A percentile compares a stretch with the other conserved stretches of the same genome.
These are phyloP conservation scores for Euura lappo DNA, from an alignment of 1,140 invertebrate genomes.

Conservation along the genomic window DNA sequence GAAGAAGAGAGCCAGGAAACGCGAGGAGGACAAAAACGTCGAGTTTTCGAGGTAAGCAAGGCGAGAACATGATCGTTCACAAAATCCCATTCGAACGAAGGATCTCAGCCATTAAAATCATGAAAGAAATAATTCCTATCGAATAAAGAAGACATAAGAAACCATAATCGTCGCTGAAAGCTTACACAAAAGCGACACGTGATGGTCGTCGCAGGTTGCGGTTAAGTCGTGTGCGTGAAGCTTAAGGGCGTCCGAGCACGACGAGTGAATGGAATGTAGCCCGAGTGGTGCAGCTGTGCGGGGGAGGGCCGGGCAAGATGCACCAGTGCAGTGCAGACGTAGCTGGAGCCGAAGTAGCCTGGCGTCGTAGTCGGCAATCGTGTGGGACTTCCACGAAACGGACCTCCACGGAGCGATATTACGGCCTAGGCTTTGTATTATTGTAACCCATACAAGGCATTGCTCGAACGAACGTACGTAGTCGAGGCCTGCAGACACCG, in stretches of 20 bases:
- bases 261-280: constrained; percentile 2
- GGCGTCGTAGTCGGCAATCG: background rate
- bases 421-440: background rate
- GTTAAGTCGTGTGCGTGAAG: background rate
- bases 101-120: background rate
- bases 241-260: constrained; percentile 3
- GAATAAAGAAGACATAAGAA: too few species aligned
- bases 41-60: too few species aligned
- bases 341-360: background rate
- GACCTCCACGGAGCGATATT: constrained; percentile 4
- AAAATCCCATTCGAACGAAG: too few species aligned
- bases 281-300: constrained; percentile 4
- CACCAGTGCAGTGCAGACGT: background rate
- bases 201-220: background rate
- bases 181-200: background rate
- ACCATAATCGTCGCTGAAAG: background rate
- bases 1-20: background rate
- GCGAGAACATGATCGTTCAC: too few species aligned
- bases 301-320: constrained; percentile 1
- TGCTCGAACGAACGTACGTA: background rate
- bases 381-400: constrained; percentile 6
- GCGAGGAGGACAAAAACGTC: background rate
- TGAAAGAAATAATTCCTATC: background rate
- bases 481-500: background rate
- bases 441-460: background rate